These are phyloP conservation scores for Oryctes rhinoceros DNA, from an alignment of 1,140 invertebrate species.

Conservation along the genomic window DNA sequence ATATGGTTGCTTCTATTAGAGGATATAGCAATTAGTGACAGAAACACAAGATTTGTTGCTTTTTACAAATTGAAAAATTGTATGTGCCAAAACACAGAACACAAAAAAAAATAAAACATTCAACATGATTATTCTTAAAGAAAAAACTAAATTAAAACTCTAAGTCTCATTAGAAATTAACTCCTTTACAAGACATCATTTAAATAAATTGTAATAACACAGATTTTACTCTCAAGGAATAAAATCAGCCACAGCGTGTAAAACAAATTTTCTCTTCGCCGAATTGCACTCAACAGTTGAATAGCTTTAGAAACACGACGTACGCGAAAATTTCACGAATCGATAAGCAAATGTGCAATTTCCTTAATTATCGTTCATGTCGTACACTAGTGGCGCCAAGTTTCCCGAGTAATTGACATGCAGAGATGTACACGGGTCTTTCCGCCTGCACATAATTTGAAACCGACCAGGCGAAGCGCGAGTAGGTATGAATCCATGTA, in stretches of 20 bases:
- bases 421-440: not conserved
- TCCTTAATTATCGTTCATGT: conserved; percentile 5
- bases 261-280: no score
- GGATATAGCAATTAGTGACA: no score
- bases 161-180: not conserved
- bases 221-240: not conserved
- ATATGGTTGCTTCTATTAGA: no score
- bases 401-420: not conserved
- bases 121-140: no score
- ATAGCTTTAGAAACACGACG: not conserved
- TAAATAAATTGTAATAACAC: not conserved
- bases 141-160: not conserved
- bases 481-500: not conserved
- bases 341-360: not conserved
- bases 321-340: not conserved
- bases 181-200: not conserved
- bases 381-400: not conserved
- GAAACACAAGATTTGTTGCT: no score
- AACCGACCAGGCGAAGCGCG: not conserved
- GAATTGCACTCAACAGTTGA: not conserved
- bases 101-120: no score
- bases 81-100: no score
- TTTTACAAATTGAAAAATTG: no score
- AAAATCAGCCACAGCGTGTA: no score
- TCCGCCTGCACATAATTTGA: conserved; percentile 1